Evolutionary conservation across 2,888 invertebrate genomes (phyloP), one percentile per base, ranked within the genome.

Genomic region (Mantis religiosa): DNA sequence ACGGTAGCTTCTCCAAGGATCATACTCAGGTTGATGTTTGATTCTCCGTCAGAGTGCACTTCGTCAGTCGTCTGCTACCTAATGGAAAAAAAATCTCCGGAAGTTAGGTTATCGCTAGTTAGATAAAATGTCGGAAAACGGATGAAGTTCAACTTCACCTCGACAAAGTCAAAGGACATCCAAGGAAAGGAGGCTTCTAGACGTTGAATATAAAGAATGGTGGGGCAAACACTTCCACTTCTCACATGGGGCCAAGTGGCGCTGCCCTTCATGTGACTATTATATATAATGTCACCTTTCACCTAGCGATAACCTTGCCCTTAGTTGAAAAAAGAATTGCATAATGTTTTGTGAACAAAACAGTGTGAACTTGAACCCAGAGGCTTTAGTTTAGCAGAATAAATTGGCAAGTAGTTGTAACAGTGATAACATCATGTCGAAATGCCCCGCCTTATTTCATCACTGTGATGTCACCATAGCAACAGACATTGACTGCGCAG

Each of bases 401-500:
- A 71, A 20, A 71, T 71, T 71, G 54, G 54, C 54, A 71, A 71
- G 54, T 71, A 71, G 54, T 6, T 54, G 54, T 54, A 54, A 20
- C 54, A 14, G 54, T 71, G 54, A 71, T 71, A 71, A 71, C 25
- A 25, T 71, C 54, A 71, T 71, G 54, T 71, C 54, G 54, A 71
- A 71, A 71, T 71, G 54, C 54, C 54, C 54, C 54, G 54, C 54
- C 54, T 71, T 25, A 6, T 71, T 71, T 71, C 54, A 71, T 71
- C 54, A 71, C 54, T 71, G 54, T 71, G 54, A 71, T 71, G 54
- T 71, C 54, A 71, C 54, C 54, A 71, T 71, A 71, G 54, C 54
- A 71, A 71, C 54, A 71, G 54, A 71, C 54, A 20, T 86, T 28
- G 91, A 90, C 14, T 87, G 85, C 20, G 88, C 81, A 41, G 9